phyloP scores from a whole-genome alignment of 2,113 vertebrate species.

The Ranitomeya variabilis region DNA sequence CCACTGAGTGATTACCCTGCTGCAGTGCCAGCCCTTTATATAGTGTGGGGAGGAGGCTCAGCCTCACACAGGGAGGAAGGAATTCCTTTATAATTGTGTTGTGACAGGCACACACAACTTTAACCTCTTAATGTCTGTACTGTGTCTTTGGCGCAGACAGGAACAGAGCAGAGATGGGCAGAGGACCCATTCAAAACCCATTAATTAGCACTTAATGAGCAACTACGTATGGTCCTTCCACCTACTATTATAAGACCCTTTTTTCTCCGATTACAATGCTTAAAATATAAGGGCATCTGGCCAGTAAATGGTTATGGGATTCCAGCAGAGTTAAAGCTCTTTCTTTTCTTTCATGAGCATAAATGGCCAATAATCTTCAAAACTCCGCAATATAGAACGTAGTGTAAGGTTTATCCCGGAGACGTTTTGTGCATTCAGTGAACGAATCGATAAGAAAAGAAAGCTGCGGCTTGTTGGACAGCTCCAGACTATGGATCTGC shows the following conservation, averaged over 20 bases:
- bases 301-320: not conserved
- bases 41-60: constrained; percentile 32
- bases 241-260: not conserved
- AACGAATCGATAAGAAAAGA: not conserved
- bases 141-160: not conserved
- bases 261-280: not conserved
- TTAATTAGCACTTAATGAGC: not conserved
- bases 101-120: constrained; percentile 28
- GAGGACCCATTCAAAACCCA: not conserved
- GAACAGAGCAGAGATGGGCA: not conserved
- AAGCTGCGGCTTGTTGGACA: not conserved
- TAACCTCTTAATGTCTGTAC: not conserved
- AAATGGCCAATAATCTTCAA: not conserved
- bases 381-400: not conserved
- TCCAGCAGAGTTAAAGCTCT: not conserved
- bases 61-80: constrained; percentile 63
- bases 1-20: not conserved
- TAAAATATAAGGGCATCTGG: not conserved
- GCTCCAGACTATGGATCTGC: not conserved
- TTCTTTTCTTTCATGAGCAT: too few species aligned
- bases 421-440: not conserved
- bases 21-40: constrained; percentile 41
- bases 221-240: not conserved
- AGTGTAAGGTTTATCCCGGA: not conserved
- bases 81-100: constrained; percentile 71